These are phyloP conservation scores for Channa argus DNA, from an alignment of 2,113 vertebrate species.

Conservation along the genomic window DNA sequence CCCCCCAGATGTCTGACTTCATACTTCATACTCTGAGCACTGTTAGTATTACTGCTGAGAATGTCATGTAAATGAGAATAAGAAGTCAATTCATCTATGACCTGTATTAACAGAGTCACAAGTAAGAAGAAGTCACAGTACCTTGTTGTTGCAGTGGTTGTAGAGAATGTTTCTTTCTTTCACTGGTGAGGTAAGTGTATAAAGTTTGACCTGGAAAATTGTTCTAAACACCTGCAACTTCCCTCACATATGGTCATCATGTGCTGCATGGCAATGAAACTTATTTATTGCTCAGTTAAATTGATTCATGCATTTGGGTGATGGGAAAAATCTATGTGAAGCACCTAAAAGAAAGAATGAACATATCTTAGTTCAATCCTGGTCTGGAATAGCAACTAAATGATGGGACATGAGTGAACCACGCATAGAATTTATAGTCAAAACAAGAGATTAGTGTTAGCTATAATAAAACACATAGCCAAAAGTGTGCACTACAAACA, in stretches of 20 bases:
- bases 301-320: conserved; percentile 10
- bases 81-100: no score
- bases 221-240: conserved; percentile 21
- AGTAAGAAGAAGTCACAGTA: no score
- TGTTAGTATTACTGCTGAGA: no score
- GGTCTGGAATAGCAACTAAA: background rate
- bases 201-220: background rate
- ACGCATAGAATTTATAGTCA: conserved; percentile 13
- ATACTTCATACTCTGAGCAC: no score
- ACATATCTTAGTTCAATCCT: conserved; percentile 5
- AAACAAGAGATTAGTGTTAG: conserved; percentile 15
- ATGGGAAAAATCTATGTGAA: conserved; percentile 26
- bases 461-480: background rate
- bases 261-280: conserved; percentile 7
- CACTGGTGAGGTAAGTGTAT: conserved; percentile 2
- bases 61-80: no score
- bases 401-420: background rate
- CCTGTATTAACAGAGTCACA: no score
- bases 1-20: no score
- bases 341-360: background rate
- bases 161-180: no score
- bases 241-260: conserved; percentile 19
- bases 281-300: conserved; percentile 35
- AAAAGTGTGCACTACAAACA: background rate
- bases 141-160: no score